phyloP scores from a whole-genome alignment of 2,797 vertebrate genomes.

The Danio jaintianensis region DNA sequence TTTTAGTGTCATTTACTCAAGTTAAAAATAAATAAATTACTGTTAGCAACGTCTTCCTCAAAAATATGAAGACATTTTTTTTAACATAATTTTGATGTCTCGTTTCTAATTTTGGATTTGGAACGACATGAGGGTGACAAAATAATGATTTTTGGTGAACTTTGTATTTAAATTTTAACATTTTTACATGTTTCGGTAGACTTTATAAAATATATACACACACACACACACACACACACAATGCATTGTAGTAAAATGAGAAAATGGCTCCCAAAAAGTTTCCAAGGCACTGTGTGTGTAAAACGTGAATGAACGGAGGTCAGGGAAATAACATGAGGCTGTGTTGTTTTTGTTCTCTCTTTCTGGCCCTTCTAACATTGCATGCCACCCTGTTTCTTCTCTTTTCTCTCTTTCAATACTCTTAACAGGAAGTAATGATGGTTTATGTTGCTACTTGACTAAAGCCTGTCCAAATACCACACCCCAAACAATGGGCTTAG shows the following conservation, averaged over 20 bases:
- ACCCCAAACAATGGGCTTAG: slow-evolving; percentile 92
- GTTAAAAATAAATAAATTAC: too few relatives aligned
- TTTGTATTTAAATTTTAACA: too few relatives aligned
- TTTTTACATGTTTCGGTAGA: neutral
- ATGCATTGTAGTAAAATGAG: neutral
- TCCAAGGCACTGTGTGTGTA: neutral
- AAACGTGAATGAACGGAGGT: neutral
- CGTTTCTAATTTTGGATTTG: too few relatives aligned
- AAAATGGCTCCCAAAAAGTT: neutral
- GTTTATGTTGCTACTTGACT: slow-evolving; percentile 91
- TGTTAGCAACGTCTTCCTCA: too few relatives aligned
- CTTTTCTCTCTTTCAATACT: slow-evolving; percentile 32
- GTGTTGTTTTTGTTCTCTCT: slow-evolving; percentile 53
- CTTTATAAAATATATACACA: neutral
- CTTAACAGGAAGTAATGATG: slow-evolving; percentile 86
- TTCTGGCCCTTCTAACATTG: slow-evolving; percentile 56
- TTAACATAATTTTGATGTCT: too few relatives aligned
- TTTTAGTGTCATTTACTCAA: too few relatives aligned
- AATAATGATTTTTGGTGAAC: too few relatives aligned
- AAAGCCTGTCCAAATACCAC: slow-evolving; percentile 81
- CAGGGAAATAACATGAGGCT: slow-evolving; percentile 30
- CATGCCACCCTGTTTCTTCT: slow-evolving; percentile 68
- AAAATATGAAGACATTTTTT: too few relatives aligned
- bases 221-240: too few relatives aligned
- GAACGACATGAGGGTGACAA: too few relatives aligned